These are phyloP conservation scores for Drosophila biarmipes DNA, from an alignment of 1,140 invertebrate genomes.

Conservation along the genomic window DNA sequence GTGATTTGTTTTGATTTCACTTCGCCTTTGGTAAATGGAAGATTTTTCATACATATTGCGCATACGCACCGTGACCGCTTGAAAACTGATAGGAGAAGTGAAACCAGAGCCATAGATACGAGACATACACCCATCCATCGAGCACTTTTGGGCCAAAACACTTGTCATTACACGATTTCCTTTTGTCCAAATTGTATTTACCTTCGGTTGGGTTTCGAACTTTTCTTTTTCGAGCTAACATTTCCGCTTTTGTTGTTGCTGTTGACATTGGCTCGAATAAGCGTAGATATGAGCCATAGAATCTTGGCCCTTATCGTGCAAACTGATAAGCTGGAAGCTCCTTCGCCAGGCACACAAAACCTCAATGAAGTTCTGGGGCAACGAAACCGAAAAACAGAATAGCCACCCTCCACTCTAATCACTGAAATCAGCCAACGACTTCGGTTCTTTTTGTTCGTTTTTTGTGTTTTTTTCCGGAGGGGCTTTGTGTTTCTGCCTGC, in stretches of 20 bases:
- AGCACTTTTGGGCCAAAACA: conserved; percentile 26
- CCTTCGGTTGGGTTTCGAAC: conserved; percentile 4
- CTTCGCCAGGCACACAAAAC: conserved; percentile 39
- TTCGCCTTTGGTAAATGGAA: conserved; percentile 2
- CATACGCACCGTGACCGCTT: conserved; percentile 39
- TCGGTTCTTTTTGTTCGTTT: conserved; percentile 21
- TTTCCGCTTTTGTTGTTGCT: conserved; percentile 48
- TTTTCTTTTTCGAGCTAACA: conserved; percentile 23
- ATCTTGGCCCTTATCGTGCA: conserved; percentile 62
- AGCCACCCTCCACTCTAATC: conserved; percentile 39
- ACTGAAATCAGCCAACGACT: conserved; percentile 59
- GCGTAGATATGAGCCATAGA: conserved; percentile 19
- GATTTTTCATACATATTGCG: conserved; percentile 17
- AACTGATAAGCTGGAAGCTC: conserved; percentile 66
- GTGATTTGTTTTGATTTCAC: conserved; percentile 23
- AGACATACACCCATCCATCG: conserved; percentile 15
- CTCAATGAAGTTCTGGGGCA: conserved; percentile 62
- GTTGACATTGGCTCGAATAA: conserved; percentile 57
- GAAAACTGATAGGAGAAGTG: neutral
- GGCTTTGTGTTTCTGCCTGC: conserved; percentile 34
- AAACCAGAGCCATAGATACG: neutral
- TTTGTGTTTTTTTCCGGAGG: conserved; percentile 8
- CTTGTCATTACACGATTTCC: conserved; percentile 9
- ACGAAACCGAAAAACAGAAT: conserved; percentile 19
- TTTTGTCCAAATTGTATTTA: conserved; percentile 31